Evolutionary conservation across 2,113 vertebrate species (phyloP), one percentile per base, ranked within the genome.

Genomic region (Oncorhynchus mykiss): DNA sequence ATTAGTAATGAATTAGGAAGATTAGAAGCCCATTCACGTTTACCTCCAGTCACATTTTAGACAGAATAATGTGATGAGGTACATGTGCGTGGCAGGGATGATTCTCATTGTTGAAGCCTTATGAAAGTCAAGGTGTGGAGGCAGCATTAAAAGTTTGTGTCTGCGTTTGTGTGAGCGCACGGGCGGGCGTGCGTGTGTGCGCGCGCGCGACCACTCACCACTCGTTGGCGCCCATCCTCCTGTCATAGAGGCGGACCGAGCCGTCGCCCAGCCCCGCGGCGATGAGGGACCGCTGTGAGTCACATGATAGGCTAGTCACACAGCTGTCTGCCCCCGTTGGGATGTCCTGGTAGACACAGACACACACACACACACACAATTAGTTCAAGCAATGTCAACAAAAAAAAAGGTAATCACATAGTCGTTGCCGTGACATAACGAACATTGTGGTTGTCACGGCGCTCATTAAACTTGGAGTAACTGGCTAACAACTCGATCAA

Each of bases 271-370:
- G 93, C 45, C 98, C 97, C 0, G 97, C 97, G 13, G 95, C 97
- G 1, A 99, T 95, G 14, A 99, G 92, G 0, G 98, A 98, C 0
- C 96, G 97, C 54, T 95, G 95, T 0, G 97, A 96, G 71, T 98
- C 97, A 0, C 98, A 99, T 7, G 98, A 97, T 48, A 99, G 92
- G 87, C 96, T 99, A 27, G 97, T 99, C 84, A 99, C 98, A 0
- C 97, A 99, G 93, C 97, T 99, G 91, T 99, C 98, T 0, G 98
- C 97, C 0, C 97, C 97, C 0, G 97, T 99, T 9, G 98, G 97
- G 87, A 99, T 99, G 80, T 99, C 98, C 98, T 99, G 85, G 14
- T 2, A 59, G 27, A 25, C 79, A 34, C 31, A 25, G 78, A 31
- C 31, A 27, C 29, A 31, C 22, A 80, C 4, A 8, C 39, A 82